These are phyloP conservation scores for Oryzias curvinotus DNA, from an alignment of 2,113 vertebrate genomes.

Conservation along the genomic window DNA sequence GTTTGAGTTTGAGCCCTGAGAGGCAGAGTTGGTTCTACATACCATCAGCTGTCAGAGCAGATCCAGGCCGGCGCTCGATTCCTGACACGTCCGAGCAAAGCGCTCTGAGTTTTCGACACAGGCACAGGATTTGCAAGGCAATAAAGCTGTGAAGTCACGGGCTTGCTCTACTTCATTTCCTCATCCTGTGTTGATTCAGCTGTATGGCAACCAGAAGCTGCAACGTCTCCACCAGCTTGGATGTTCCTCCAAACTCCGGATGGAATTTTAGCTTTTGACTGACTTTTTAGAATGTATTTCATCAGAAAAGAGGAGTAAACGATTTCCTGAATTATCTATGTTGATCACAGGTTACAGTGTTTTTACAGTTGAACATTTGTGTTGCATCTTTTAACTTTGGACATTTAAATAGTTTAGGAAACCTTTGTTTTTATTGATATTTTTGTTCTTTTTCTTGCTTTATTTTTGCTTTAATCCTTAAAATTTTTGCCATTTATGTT, in stretches of 20 bases:
- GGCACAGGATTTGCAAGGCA: conserved; percentile 69
- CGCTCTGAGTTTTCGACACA: conserved; percentile 45
- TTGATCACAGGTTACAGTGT: too few species aligned
- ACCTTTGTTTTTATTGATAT: too few species aligned
- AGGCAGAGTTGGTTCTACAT: conserved; percentile 24
- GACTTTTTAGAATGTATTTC: background rate
- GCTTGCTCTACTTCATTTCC: conserved; percentile 59
- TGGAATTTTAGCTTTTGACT: background rate
- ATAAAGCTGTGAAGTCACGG: conserved; percentile 51
- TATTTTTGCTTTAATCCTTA: too few species aligned
- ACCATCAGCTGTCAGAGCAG: conserved; percentile 59
- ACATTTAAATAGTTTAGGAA: too few species aligned
- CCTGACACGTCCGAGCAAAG: conserved; percentile 69
- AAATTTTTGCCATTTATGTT: too few species aligned
- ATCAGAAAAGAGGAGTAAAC: background rate
- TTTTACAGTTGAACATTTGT: too few species aligned
- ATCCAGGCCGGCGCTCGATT: conserved; percentile 49
- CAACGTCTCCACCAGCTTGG: background rate
- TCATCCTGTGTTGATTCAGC: conserved; percentile 46
- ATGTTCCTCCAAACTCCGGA: background rate
- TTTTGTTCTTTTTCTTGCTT: too few species aligned
- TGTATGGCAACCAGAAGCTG: background rate
- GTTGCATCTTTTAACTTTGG: too few species aligned
- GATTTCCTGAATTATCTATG: too few species aligned
- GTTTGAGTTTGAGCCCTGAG: background rate